Evolutionary conservation across 92 coral and sea anemone species (phyloP).

Genomic region (Meandrina meandrites): DNA sequence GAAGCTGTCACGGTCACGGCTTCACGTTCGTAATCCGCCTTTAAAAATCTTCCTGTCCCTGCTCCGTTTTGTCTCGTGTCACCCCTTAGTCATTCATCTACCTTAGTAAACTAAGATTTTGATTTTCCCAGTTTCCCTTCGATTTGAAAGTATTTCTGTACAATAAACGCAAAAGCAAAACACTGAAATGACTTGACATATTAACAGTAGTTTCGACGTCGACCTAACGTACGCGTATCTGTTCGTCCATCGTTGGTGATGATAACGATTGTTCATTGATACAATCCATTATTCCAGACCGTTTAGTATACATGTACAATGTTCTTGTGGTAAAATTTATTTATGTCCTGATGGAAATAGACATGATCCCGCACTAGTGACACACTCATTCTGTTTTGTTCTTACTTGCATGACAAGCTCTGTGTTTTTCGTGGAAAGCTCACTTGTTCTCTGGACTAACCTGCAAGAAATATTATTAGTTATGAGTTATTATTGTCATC

Average conservation of each 20-base stretch:
- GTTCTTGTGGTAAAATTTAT: background rate
- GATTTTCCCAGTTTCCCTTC: background rate
- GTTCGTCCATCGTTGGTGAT: background rate
- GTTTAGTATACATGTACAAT: background rate
- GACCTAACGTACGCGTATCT: background rate
- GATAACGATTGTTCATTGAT: background rate
- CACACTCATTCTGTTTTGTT: background rate
- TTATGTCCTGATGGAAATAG: background rate
- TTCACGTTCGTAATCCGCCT: background rate
- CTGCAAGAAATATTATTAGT: conserved; percentile 7
- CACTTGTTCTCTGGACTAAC: conserved; percentile 26
- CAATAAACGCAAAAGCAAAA: background rate
- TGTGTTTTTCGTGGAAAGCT: background rate
- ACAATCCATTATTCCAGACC: background rate
- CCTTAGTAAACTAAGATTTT: background rate
- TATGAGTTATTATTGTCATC: background rate
- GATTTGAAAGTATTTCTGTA: background rate
- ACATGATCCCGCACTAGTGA: background rate
- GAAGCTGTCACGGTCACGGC: background rate
- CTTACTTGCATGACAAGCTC: background rate
- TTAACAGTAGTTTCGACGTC: background rate
- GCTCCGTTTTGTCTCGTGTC: background rate
- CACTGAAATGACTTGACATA: background rate
- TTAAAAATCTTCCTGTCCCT: background rate
- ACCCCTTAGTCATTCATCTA: background rate